Base-by-base conservation (phyloP, 2,113 vertebrate genomes). In the Callithrix jacchus region DNA sequence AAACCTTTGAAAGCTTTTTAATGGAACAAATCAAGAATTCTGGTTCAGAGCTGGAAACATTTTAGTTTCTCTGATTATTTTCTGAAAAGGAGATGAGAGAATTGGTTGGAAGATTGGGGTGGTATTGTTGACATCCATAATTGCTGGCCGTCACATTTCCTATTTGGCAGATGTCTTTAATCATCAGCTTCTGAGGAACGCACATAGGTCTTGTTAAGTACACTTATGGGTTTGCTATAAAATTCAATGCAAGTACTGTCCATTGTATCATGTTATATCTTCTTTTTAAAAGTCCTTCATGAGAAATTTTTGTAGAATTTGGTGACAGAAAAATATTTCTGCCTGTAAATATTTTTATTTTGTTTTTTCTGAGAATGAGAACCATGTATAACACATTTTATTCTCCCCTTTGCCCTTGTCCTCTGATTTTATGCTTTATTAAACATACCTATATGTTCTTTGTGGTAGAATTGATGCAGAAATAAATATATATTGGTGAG, bases 1-100 rank as follows among this genome's bases (percentile, higher is more conserved):
- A 42, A 99, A 99, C 96, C 99, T 99, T 84, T 99, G 99, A 35
- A 99, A 99, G 96, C 45, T 42, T 42, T 4, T 42, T 42, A 5
- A 42, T 42, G 42, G 42, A 4, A 42, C 42, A 4, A 4, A 6
- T 42, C 3, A 42, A 42, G 42, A 42, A 42, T 42, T 42, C 42
- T 42, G 42, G 42, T 42, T 42, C 42, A 42, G 42, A 42, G 42
- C 42, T 42, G 42, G 42, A 42, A 42, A 42, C 42, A 6, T 42
- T 42, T 42, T 42, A 42, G 42, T 42, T 42, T 42, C 42, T 42
- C 42, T 42, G 42, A 42, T 42, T 42, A 42, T 42, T 42, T 42
- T 42, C 42, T 42, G 42, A 42, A 42, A 42, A 42, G 42, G 42
- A 42, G 42, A 42, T 89, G 47, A 93, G 54, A 42, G 70, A 91